Conservation (phyloP, 2,888 invertebrate genomes). For the Phortica magna region DNA sequence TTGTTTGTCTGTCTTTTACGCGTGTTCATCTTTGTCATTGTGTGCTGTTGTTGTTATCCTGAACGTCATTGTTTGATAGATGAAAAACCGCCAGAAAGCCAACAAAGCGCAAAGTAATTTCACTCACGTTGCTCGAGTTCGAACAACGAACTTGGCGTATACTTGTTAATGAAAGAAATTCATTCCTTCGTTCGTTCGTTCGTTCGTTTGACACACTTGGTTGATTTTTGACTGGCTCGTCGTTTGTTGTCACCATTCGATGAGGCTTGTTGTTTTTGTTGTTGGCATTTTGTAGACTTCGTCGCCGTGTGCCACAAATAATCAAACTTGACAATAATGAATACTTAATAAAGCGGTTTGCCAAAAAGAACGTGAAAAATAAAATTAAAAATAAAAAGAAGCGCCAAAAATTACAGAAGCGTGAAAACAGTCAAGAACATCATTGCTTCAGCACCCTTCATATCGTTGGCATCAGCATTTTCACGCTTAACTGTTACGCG, state of each 20-base stretch:
- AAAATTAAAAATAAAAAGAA: too few relatives aligned
- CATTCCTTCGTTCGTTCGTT: not conserved
- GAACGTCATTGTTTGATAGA: constrained; percentile 13
- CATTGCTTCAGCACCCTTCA: not conserved
- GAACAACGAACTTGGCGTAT: not conserved
- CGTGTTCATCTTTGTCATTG: not conserved
- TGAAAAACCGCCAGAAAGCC: constrained; percentile 4
- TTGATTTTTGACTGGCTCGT: not conserved
- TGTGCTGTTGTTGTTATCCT: not conserved
- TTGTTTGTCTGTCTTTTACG: not conserved
- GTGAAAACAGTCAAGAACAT: not conserved
- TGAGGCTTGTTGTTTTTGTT: not conserved
- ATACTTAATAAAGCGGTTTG: constrained; percentile 66
- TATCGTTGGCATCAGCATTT: not conserved
- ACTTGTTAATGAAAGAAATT: too few relatives aligned
- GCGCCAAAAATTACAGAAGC: not conserved
- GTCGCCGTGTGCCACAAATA: constrained; percentile 31
- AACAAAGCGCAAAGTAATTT: constrained; percentile 36
- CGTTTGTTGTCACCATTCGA: not conserved
- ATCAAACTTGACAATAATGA: constrained; percentile 65
- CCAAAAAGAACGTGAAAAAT: constrained; percentile 6
- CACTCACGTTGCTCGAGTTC: not conserved
- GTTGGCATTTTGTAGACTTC: not conserved
- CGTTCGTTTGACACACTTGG: constrained; percentile 18
- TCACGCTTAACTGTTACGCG: not conserved